These are phyloP conservation scores for Hydrolagus affinis DNA, from an alignment of 2,113 vertebrate species.

Conservation along the genomic window DNA sequence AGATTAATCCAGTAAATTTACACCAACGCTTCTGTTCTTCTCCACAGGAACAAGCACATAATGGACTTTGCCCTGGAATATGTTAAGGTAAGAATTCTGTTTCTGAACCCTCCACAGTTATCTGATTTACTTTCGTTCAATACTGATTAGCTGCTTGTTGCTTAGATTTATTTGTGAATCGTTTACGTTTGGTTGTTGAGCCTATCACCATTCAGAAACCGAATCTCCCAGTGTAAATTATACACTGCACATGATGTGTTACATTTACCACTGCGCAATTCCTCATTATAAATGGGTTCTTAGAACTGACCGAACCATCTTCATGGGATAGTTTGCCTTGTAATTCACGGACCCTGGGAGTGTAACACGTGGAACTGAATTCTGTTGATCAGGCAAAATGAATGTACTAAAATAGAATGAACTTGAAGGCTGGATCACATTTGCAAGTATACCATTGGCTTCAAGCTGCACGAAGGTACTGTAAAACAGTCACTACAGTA, in stretches of 20 bases:
- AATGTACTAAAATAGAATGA: background rate
- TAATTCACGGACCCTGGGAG: too few species aligned
- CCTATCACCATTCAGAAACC: too few species aligned
- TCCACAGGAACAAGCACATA: slow-evolving; percentile 57
- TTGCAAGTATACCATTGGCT: background rate
- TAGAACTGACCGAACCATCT: background rate
- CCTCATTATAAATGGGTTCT: too few species aligned
- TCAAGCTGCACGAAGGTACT: background rate
- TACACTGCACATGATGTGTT: background rate
- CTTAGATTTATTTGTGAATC: background rate
- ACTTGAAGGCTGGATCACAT: background rate
- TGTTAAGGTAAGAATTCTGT: slow-evolving; percentile 66
- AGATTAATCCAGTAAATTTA: too few species aligned
- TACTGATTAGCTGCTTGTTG: background rate
- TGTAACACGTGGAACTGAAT: background rate
- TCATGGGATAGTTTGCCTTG: background rate
- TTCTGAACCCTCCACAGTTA: background rate
- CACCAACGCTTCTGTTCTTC: slow-evolving; percentile 39
- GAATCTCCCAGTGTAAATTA: background rate
- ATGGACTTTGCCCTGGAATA: slow-evolving; percentile 64
- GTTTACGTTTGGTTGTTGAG: background rate
- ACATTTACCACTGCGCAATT: background rate
- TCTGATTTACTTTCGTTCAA: too few species aligned
- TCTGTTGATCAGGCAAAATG: background rate
- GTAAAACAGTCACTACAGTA: too few species aligned